Conservation (phyloP, 2,797 vertebrate species). For the Centroberyx gerrardi region DNA sequence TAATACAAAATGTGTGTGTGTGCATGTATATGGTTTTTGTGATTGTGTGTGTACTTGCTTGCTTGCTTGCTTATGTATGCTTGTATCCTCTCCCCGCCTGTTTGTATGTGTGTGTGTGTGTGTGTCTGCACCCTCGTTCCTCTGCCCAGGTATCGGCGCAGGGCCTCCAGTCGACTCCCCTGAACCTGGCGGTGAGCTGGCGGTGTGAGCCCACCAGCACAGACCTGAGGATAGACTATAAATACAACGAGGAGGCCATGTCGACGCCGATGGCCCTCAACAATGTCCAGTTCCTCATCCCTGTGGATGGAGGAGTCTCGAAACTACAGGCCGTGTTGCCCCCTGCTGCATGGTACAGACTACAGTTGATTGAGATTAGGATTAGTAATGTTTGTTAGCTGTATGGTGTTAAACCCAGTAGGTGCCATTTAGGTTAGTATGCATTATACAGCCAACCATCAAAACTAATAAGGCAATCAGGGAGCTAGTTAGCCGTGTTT, state of each 20-base stretch:
- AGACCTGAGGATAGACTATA: conserved; percentile 98
- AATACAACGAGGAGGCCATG: conserved; percentile 96
- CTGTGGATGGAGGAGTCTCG: conserved; percentile 93
- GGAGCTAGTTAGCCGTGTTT: too few species aligned
- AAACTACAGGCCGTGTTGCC: conserved; percentile 97
- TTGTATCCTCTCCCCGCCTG: too few species aligned
- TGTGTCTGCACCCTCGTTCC: not conserved
- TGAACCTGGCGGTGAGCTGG: conserved; percentile 97
- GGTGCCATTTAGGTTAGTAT: not conserved
- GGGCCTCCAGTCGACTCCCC: conserved; percentile 93
- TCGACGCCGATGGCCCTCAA: conserved; percentile 92
- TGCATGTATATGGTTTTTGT: too few species aligned
- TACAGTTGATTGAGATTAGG: not conserved
- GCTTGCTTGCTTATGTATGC: not conserved
- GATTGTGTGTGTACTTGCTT: not conserved
- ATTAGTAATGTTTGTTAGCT: not conserved
- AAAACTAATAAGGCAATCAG: too few species aligned
- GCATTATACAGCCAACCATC: not conserved
- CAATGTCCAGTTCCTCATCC: conserved; percentile 97
- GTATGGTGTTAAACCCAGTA: not conserved
- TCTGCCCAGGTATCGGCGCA: conserved; percentile 91
- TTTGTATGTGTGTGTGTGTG: not conserved
- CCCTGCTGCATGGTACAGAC: conserved; percentile 93
- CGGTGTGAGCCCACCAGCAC: conserved; percentile 95
- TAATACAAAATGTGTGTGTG: not conserved